A percentile compares a stretch with the other conserved stretches of the same genome.
Evolutionary conservation across 2,113 vertebrate species (phyloP).

Genomic region (Danio rerio): GRCz12tu NC_133180.1:17758001-17758500

Average conservation of each 20-base stretch:
- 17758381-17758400: too few relatives aligned
- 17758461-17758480: too few relatives aligned
- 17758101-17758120: background rate
- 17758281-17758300: constrained; percentile 13
- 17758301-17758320: constrained; percentile 8
- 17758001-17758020: background rate
- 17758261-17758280: constrained; percentile 56
- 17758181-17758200: constrained; percentile 56
- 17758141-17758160: constrained; percentile 49
- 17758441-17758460: background rate
- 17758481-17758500: too few relatives aligned
- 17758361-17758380: background rate
- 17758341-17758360: background rate
- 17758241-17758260: constrained; percentile 42
- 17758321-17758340: background rate
- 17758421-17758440: too few relatives aligned
- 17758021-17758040: background rate
- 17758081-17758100: constrained; percentile 2
- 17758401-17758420: too few relatives aligned
- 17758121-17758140: constrained; percentile 7
- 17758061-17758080: constrained; percentile 19
- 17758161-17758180: constrained; percentile 47
- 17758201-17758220: constrained; percentile 45
- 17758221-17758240: constrained; percentile 48
- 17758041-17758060: background rate